Evolutionary conservation across 1,140 invertebrate genomes (phyloP).

Genomic region (Drosophila lowei): DNA sequence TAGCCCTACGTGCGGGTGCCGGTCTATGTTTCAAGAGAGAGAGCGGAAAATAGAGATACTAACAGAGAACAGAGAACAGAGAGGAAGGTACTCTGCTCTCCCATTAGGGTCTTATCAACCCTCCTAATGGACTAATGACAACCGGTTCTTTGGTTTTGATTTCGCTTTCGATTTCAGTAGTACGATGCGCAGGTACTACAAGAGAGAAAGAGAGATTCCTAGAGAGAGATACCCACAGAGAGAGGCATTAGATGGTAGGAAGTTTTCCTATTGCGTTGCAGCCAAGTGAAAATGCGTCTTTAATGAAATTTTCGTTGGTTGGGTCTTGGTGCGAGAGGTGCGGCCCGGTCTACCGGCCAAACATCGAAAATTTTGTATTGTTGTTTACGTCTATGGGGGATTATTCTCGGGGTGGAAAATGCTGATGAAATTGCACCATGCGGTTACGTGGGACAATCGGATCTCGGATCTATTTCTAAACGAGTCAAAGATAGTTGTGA

Average conservation of each 20-base stretch:
- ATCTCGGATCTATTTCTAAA: conserved; percentile 45
- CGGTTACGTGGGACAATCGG: conserved; percentile 36
- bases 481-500: conserved; percentile 66
- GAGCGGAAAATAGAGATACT: background rate
- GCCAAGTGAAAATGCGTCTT: conserved; percentile 62
- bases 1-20: conserved; percentile 59
- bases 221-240: background rate
- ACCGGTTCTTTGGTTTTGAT: conserved; percentile 37
- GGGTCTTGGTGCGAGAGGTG: conserved; percentile 12
- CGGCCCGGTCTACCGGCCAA: no score
- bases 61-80: background rate
- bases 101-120: conserved; percentile 58
- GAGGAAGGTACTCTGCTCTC: background rate
- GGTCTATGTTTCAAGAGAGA: conserved; percentile 12
- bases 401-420: conserved; percentile 33
- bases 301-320: conserved; percentile 39
- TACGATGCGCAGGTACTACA: conserved; percentile 59
- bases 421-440: conserved; percentile 74
- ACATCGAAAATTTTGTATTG: no score
- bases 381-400: background rate
- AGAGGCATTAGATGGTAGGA: conserved; percentile 6
- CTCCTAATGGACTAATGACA: conserved; percentile 12
- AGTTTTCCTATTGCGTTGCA: conserved; percentile 48
- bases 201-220: background rate
- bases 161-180: conserved; percentile 46